Conservation (phyloP, 2,113 vertebrate species). For the Corvus moneduloides region DNA sequence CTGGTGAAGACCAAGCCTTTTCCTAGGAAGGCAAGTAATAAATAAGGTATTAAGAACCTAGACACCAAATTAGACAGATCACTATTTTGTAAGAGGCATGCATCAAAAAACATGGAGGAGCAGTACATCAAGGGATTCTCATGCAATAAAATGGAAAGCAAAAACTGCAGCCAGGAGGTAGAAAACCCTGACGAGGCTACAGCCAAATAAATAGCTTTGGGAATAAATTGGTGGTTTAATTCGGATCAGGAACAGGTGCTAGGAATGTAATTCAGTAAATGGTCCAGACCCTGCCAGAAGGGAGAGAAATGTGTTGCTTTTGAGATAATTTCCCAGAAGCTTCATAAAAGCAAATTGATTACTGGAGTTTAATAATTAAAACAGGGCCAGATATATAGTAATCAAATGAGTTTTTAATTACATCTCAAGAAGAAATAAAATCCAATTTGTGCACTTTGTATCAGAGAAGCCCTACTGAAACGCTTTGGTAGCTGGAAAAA, state of each 20-base stretch:
- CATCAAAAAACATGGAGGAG: neutral
- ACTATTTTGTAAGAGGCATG: neutral
- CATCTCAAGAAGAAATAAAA: slow-evolving; percentile 77
- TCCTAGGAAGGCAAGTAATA: neutral
- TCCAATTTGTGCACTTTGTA: slow-evolving; percentile 71
- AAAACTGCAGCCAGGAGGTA: slow-evolving; percentile 36
- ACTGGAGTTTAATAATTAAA: slow-evolving; percentile 78
- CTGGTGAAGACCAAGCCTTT: neutral
- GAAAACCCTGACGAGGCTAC: slow-evolving; percentile 49
- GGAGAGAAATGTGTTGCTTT: slow-evolving; percentile 78
- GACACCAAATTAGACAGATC: neutral
- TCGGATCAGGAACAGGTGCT: slow-evolving; percentile 77
- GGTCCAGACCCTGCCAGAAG: slow-evolving; percentile 76
- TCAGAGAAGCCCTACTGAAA: slow-evolving; percentile 72
- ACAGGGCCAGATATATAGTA: slow-evolving; percentile 78
- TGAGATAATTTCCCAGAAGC: slow-evolving; percentile 85
- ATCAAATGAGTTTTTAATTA: slow-evolving; percentile 85
- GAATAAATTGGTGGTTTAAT: slow-evolving; percentile 75
- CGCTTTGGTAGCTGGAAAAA: slow-evolving; percentile 71
- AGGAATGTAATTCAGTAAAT: slow-evolving; percentile 76
- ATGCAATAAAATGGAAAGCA: slow-evolving; percentile 38
- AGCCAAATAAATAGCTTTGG: slow-evolving; percentile 72
- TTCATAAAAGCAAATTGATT: slow-evolving; percentile 86
- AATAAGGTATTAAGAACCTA: neutral
- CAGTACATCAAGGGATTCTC: neutral